These are phyloP conservation scores for Emydura subglobosa DNA, from an alignment of 2,113 vertebrate species.

Conservation along the genomic window DNA sequence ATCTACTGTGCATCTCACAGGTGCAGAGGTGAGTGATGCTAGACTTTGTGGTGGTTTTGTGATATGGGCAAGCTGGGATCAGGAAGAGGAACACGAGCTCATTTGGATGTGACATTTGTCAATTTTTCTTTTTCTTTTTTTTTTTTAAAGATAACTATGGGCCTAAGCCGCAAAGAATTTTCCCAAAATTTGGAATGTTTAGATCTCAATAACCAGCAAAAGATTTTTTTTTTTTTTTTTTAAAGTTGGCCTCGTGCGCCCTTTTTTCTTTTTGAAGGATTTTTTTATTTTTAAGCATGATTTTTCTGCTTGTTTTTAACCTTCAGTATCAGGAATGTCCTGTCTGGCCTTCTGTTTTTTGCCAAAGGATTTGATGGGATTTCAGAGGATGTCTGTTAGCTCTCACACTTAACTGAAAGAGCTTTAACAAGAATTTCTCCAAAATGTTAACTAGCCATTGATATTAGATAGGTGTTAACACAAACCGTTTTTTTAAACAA, in stretches of 20 bases:
- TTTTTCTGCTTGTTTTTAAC: background rate
- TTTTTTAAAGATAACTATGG: background rate
- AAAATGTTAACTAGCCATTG: background rate
- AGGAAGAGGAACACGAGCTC: background rate
- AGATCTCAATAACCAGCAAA: background rate
- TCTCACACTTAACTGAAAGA: background rate
- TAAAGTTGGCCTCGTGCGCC: background rate
- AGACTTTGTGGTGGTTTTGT: background rate
- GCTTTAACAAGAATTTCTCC: background rate
- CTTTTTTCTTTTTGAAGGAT: background rate
- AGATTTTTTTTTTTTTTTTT: background rate
- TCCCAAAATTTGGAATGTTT: background rate
- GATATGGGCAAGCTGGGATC: background rate
- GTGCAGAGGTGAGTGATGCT: background rate
- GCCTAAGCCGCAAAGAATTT: background rate
- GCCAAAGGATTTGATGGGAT: background rate
- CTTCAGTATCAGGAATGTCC: background rate
- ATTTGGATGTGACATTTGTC: background rate
- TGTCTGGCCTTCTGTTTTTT: background rate
- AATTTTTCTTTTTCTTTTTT: too few species aligned
- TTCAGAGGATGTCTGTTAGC: background rate
- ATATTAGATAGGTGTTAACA: background rate
- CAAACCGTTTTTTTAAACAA: background rate
- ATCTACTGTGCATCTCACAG: background rate
- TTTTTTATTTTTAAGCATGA: background rate